phyloP scores from a whole-genome alignment of 2,888 invertebrate genomes.

The Pterobdella sp. region DNA sequence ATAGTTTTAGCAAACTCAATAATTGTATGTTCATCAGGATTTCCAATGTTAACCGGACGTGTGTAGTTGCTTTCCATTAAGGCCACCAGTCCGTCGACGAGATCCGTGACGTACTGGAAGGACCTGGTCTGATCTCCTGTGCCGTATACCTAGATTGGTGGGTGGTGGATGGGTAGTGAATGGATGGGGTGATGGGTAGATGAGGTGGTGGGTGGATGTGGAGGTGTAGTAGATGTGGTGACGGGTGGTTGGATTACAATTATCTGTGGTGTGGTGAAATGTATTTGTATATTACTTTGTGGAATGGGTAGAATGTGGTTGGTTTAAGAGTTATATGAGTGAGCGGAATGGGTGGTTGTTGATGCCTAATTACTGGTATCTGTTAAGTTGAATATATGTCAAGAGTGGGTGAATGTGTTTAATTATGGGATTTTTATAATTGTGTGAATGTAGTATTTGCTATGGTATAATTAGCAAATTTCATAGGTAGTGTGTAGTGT shows the following conservation, averaged over 20 bases:
- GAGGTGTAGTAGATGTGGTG: too few species aligned
- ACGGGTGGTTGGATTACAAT: not conserved
- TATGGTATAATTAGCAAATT: too few species aligned
- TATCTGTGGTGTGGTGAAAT: not conserved
- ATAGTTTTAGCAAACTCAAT: slow-evolving; percentile 60
- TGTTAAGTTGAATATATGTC: too few species aligned
- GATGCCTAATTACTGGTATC: too few species aligned
- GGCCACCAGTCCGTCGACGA: slow-evolving; percentile 83
- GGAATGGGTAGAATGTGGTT: not conserved
- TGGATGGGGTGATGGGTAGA: not conserved
- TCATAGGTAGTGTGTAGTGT: too few species aligned
- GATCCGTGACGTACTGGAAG: slow-evolving; percentile 93
- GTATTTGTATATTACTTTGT: not conserved
- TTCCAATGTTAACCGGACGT: slow-evolving; percentile 88
- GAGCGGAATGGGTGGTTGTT: too few species aligned
- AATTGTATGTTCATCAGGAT: slow-evolving; percentile 94
- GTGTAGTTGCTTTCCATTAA: slow-evolving; percentile 90
- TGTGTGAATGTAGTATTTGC: too few species aligned
- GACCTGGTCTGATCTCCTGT: slow-evolving; percentile 67
- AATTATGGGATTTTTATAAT: too few species aligned
- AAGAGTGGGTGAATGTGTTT: too few species aligned
- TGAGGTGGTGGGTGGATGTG: not conserved
- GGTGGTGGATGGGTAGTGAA: slow-evolving; percentile 29
- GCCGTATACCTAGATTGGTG: slow-evolving; percentile 59
- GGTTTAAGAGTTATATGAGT: too few species aligned